These are phyloP conservation scores for Apostichopus japonicus DNA, from an alignment of 35 echinoderm and acorn worm genomes.

Conservation along the genomic window DNA sequence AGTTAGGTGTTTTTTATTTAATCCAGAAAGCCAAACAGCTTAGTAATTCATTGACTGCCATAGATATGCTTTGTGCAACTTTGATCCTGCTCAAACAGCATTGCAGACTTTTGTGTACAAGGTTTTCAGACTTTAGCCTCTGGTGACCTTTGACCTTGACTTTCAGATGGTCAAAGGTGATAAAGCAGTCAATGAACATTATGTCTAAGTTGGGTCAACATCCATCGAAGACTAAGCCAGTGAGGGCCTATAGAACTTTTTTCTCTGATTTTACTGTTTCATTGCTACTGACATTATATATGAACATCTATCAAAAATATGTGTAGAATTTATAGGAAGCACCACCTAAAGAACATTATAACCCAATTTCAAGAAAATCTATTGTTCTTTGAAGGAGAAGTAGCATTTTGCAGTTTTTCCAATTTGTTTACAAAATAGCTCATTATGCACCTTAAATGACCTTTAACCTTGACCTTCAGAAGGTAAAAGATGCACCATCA, in stretches of 20 bases:
- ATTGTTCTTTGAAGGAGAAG: background rate
- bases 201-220: background rate
- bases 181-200: background rate
- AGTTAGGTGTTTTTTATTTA: too few relatives aligned
- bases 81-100: too few relatives aligned
- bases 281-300: background rate
- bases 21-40: too few relatives aligned
- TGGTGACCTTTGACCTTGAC: slow-evolving; percentile 11
- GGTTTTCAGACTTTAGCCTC: background rate
- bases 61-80: too few relatives aligned
- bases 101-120: too few relatives aligned
- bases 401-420: background rate
- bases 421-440: background rate
- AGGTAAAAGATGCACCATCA: background rate
- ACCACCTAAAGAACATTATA: background rate
- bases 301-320: background rate
- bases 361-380: background rate
- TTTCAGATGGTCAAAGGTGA: slow-evolving; percentile 6
- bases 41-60: too few relatives aligned
- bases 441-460: background rate
- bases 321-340: background rate
- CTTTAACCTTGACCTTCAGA: background rate
- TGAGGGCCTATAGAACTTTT: background rate
- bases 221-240: background rate
- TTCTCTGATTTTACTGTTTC: background rate